These are phyloP conservation scores for Pseudorhombus dupliciocellatus DNA, from an alignment of 2,113 vertebrate genomes.

Conservation along the genomic window DNA sequence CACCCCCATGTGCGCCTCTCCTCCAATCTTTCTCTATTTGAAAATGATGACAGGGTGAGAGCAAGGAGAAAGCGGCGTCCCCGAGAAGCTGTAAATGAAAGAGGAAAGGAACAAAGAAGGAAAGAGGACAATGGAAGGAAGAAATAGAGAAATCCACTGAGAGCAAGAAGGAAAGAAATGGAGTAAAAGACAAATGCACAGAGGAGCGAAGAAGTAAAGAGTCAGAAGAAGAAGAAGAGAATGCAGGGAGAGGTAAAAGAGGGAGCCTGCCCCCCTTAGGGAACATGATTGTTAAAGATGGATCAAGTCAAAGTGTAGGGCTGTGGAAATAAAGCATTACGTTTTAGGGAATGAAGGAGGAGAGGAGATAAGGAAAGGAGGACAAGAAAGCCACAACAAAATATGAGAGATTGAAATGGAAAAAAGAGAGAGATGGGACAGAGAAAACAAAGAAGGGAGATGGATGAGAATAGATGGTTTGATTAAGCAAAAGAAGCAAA, in stretches of 20 bases:
- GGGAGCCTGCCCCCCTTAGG: neutral
- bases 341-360: neutral
- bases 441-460: neutral
- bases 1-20: neutral
- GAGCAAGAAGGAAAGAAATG: neutral
- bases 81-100: conserved; percentile 4
- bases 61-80: conserved; percentile 1
- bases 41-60: conserved; percentile 25
- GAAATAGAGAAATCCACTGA: neutral
- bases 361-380: neutral
- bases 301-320: neutral
- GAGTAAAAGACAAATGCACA: neutral
- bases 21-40: conserved; percentile 18
- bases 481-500: neutral
- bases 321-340: neutral
- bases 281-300: neutral
- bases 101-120: neutral
- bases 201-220: neutral
- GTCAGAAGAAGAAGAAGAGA: neutral
- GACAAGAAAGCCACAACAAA: neutral
- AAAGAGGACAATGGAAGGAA: neutral
- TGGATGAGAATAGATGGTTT: neutral
- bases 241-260: neutral
- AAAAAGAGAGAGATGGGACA: neutral
- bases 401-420: neutral